Percentiles rank a stretch among this genome's conserved stretches.
Evolutionary conservation across 2,113 vertebrate species (phyloP).

Genomic region (Leucoraja erinaceus): DNA sequence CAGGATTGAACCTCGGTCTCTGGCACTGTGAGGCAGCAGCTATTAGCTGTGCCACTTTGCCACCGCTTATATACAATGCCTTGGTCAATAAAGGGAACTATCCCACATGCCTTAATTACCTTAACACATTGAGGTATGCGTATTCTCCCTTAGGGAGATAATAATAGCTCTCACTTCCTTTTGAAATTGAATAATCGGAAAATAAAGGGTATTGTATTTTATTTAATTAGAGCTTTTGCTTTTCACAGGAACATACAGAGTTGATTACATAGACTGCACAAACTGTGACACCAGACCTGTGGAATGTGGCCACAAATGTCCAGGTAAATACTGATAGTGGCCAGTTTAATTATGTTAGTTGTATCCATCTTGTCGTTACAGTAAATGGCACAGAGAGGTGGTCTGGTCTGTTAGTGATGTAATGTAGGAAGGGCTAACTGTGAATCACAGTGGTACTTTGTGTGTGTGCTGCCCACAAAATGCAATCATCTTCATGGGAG

Average conservation of each 20-base stretch:
- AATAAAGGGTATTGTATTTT: neutral
- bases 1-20: too few relatives aligned
- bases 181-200: neutral
- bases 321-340: neutral
- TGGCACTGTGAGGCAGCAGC: too few relatives aligned
- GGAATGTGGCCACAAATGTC: neutral
- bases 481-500: neutral
- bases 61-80: too few relatives aligned
- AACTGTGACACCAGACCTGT: constrained; percentile 9
- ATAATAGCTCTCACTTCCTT: neutral
- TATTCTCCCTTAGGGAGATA: too few relatives aligned
- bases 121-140: too few relatives aligned
- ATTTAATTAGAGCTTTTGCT: neutral
- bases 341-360: neutral
- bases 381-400: neutral
- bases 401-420: neutral
- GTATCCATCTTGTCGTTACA: neutral
- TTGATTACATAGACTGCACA: constrained; percentile 16
- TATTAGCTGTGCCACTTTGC: too few relatives aligned
- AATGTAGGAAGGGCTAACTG: neutral
- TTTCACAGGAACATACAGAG: neutral
- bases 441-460: too few relatives aligned
- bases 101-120: too few relatives aligned
- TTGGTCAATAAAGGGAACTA: too few relatives aligned
- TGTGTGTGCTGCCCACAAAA: neutral